Conservation (phyloP, 2,113 vertebrate species). For the Pholis gunnellus region DNA sequence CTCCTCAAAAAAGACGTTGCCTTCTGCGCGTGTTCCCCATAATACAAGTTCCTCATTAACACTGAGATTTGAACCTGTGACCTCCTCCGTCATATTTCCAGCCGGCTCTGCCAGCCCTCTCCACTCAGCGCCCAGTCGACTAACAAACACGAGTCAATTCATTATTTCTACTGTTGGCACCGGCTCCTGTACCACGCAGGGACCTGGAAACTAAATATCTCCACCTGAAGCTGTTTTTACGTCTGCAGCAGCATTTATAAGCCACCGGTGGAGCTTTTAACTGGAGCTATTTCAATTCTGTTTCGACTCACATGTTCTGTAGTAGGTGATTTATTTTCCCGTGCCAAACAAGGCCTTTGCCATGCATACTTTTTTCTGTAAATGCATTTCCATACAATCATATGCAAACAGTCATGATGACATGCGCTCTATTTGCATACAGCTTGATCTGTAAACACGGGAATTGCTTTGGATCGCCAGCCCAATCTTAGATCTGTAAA, state of each 20-base stretch:
- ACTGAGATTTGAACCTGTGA: slow-evolving; percentile 62
- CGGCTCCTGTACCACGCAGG: slow-evolving; percentile 17
- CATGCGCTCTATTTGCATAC: slow-evolving; percentile 36
- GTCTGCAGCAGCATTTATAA: slow-evolving; percentile 61
- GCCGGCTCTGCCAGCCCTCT: slow-evolving; percentile 47
- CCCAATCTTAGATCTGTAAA: slow-evolving; percentile 38
- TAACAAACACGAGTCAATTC: slow-evolving; percentile 54
- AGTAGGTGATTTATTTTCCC: slow-evolving; percentile 52
- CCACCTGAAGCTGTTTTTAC: slow-evolving; percentile 57
- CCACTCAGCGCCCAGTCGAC: slow-evolving; percentile 42
- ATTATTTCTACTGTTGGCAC: slow-evolving; percentile 61
- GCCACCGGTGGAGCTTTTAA: slow-evolving; percentile 57
- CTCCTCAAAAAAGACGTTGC: not conserved
- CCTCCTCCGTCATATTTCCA: slow-evolving; percentile 65
- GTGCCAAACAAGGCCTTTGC: slow-evolving; percentile 43
- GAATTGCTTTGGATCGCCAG: slow-evolving; percentile 27
- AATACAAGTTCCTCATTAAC: slow-evolving; percentile 59
- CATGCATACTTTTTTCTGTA: slow-evolving; percentile 23
- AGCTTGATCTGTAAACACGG: slow-evolving; percentile 42
- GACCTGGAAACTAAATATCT: slow-evolving; percentile 67
- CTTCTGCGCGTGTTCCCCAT: slow-evolving; percentile 44
- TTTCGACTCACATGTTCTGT: slow-evolving; percentile 51
- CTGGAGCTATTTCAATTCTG: slow-evolving; percentile 49
- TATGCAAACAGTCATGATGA: slow-evolving; percentile 6
- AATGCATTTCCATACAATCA: slow-evolving; percentile 18